Evolutionary conservation across 2,888 invertebrate genomes (phyloP), one percentile per base, ranked within the genome.

Genomic region (Morpho helenor): DNA sequence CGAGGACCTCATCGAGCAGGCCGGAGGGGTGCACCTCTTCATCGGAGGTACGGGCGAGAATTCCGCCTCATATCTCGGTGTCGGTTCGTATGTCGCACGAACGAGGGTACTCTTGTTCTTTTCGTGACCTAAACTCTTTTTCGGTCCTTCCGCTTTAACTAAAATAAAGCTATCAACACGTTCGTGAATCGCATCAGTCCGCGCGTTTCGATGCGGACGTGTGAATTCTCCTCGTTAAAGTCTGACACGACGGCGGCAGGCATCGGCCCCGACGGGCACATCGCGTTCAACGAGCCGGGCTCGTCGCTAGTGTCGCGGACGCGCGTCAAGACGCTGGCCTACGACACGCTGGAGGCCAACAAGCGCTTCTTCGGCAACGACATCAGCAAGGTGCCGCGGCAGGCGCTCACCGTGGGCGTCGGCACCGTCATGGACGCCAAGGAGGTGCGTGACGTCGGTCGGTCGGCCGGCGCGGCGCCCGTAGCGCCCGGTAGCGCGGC

Each of bases 261-360:
- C 62, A 99, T 99, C 82, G 99, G 99, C 1, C 98, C 99, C n/a
- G 99, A 99, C 91, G 99, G 99, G 0, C 99, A 99, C 88, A 98
- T 99, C 80, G 99, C 99, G 40, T 99, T 99, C 87, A 99, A 99
- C 87, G 99, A 99, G 88, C 99, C 99, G 1, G 99, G 99, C 54
- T 99, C 99, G 4, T 98, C 98, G 60, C 91, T 99, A 68, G 96
- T 95, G 42, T 99, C 99, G 9, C 93, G 99, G 68, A 99, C 99
- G 16, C 93, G 99, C 72, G 96, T 99, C 7, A 99, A 99, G 91
- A 98, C 99, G 10, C 91, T 99, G 47, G 98, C 98, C 40, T 96
- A 96, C 84, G 99, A 99, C 83, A 99, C 99, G 45, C 94, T 99
- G 49, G 95, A 97, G 80, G 99, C 99, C 55, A 99, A 99, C 92